These are phyloP conservation scores for Pelvicachromis taeniatus DNA, from an alignment of 2,113 vertebrate genomes.

Conservation along the genomic window DNA sequence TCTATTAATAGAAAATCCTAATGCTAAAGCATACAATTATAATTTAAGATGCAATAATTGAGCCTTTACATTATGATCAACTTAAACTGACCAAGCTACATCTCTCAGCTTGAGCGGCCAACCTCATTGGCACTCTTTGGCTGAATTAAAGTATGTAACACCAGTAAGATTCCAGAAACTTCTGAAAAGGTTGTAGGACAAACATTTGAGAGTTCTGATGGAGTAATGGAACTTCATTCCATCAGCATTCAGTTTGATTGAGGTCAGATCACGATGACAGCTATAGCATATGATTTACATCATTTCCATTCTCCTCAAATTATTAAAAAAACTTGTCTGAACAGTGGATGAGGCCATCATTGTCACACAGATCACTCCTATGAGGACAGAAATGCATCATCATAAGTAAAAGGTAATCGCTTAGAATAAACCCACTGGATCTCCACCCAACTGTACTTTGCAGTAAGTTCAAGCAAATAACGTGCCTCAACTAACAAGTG, in stretches of 20 bases:
- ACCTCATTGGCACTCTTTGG: background rate
- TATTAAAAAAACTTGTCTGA: background rate
- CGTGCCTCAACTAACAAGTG: background rate
- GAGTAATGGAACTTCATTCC: background rate
- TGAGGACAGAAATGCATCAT: background rate
- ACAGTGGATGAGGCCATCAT: background rate
- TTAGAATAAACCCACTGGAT: background rate
- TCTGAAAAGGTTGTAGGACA: background rate
- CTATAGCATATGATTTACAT: background rate
- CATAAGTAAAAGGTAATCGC: background rate
- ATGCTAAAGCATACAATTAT: background rate
- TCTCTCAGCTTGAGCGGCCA: background rate
- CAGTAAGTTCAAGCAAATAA: conserved; percentile 5
- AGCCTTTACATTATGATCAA: background rate
- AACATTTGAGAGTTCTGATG: background rate
- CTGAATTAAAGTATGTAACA: background rate
- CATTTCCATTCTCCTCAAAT: background rate
- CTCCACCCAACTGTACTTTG: background rate
- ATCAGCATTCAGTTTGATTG: background rate
- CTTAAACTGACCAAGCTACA: background rate
- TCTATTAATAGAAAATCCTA: background rate
- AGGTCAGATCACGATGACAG: background rate
- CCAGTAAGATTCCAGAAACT: background rate
- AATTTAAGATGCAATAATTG: background rate
- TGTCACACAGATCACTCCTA: background rate